Base-by-base conservation (phyloP, 2,888 invertebrate species). In the Pheosia gnoma region DNA sequence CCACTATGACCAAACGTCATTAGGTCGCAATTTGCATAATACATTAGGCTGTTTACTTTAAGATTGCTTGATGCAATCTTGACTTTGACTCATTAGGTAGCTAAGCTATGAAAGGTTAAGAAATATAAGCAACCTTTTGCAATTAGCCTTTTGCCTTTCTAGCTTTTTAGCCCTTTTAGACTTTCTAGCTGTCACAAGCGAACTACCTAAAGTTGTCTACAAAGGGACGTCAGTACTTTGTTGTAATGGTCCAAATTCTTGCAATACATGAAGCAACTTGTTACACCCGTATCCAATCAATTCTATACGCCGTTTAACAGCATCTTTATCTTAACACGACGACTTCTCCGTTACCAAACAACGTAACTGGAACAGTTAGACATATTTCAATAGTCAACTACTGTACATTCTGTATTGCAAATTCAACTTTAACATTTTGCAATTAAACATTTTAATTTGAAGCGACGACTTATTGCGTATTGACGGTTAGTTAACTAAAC, bases 301-400 rank as follows among this genome's bases (percentile, higher is more conserved):
- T 79, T 75, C 9, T 68, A 62, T 59, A 43, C 68, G 65, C 66
- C 55, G 56, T 64, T 63, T 60, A 43, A 58, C 69, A 67, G 58
- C 59, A 65, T 70, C 66, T 70, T 75, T 75, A 75, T 75, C 75
- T 69, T 58, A 71, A 66, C 67, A 43, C 68, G 65, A 62, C 71
- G 45, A 63, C 61, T 62, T 53, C 67, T 62, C 57, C 59, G 60
- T 64, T 63, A 69, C 71, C 59, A 63, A 69, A 39, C 58, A 69
- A 39, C 58, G 65, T 65, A 75, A 66, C 71, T 73, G 37, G 60
- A 58, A 69, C 71, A 68, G 60, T 63, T 62, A 58, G 68, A n/a
- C 25, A 51, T 25, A 3, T n/a, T 51, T 13, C 51, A 25, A 13
- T 10, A 11, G 9, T 10, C 10, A 45, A 45, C 45, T 10, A 45